Evolutionary conservation across 1,140 invertebrate species (phyloP).

Genomic region (Cherax quadricarinatus): DNA sequence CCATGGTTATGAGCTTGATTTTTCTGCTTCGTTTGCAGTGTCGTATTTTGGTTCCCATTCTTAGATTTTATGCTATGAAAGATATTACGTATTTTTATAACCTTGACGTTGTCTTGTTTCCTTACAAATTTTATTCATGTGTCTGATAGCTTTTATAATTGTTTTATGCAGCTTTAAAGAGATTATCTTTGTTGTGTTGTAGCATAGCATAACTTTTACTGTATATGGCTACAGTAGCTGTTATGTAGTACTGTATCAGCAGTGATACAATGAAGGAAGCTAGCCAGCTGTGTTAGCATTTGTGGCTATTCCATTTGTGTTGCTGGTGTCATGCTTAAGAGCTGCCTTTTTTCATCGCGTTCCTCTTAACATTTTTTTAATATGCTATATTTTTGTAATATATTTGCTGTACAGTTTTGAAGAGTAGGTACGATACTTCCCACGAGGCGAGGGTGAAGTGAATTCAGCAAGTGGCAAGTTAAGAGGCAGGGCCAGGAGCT

Average conservation of each 20-base stretch:
- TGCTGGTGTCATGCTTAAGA: neutral
- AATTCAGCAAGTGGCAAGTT: no score
- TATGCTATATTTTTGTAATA: neutral
- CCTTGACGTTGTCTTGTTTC: neutral
- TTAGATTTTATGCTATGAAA: conserved; percentile 14
- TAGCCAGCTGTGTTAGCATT: neutral
- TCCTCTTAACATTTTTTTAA: neutral
- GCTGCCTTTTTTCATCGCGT: neutral
- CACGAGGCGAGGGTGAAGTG: no score
- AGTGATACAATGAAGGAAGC: neutral
- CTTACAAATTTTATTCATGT: neutral
- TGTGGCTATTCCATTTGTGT: neutral
- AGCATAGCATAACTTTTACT: neutral
- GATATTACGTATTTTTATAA: conserved; percentile 3
- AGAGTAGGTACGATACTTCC: no score
- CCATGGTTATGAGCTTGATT: conserved; percentile 3
- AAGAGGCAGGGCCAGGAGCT: no score
- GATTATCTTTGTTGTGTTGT: neutral
- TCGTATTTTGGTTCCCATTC: conserved; percentile 3
- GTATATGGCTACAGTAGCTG: neutral
- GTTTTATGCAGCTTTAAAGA: neutral
- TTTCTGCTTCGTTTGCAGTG: conserved; percentile 14
- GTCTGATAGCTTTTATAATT: neutral
- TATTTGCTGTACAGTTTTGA: no score
- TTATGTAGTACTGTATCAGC: neutral